These are phyloP conservation scores for Wasmannia auropunctata DNA, from an alignment of 1,140 invertebrate species.

Conservation along the genomic window DNA sequence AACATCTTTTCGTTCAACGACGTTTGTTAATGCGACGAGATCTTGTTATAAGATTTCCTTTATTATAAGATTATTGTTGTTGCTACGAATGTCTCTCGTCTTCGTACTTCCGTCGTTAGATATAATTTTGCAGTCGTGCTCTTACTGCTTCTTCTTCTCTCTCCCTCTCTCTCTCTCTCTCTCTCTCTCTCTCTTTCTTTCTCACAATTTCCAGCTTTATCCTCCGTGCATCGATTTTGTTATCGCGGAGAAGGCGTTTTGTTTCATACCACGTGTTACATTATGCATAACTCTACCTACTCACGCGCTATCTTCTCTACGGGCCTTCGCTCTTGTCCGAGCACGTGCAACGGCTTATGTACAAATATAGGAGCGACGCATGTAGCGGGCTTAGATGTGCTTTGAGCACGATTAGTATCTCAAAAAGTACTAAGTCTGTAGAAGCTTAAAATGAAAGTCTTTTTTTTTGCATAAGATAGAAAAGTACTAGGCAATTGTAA, in stretches of 20 bases:
- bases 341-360: conserved; percentile 33
- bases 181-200: neutral
- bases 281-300: conserved; percentile 48
- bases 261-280: conserved; percentile 40
- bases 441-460: neutral
- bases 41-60: neutral
- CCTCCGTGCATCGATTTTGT: conserved; percentile 19
- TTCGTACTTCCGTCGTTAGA: neutral
- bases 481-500: too few relatives aligned
- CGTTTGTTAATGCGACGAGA: neutral
- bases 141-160: neutral
- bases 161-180: too few relatives aligned
- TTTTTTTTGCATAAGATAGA: too few relatives aligned
- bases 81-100: neutral
- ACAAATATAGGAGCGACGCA: conserved; percentile 36
- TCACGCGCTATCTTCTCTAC: conserved; percentile 20
- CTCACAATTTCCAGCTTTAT: neutral
- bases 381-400: neutral
- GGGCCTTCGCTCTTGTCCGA: conserved; percentile 13
- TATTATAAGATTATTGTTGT: neutral
- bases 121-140: neutral
- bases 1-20: neutral
- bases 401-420: conserved; percentile 23
- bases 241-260: conserved; percentile 38
- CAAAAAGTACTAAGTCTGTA: neutral